Base-by-base conservation (phyloP, 2,113 vertebrate genomes). In the Acanthisitta chloris region DNA sequence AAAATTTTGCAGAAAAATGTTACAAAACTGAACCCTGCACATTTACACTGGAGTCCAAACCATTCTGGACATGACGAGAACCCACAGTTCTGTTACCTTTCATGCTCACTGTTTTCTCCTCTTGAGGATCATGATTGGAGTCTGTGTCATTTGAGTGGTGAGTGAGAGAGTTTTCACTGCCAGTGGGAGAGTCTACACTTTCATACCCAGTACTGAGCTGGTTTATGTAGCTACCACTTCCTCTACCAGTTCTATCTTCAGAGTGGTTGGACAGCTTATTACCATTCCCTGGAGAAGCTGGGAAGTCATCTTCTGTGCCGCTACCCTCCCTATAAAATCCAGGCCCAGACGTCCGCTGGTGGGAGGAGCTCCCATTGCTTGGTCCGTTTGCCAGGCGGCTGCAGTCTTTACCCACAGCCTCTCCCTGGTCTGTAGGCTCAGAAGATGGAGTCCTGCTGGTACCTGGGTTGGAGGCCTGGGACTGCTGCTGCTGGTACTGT, bases 171-270 rank as follows among this genome's bases (percentile, higher is more conserved):
- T 99, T 99, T 97, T 99, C 99, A 97, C 99, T 99, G 98, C 99
- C 99, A 93, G 99, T 99, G 71, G 99, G 99, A 97, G 99, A 99
- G 99, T 99, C 99, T 98, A 99, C 99, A 92, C 99, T 99, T 98
- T 99, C 99, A 94, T 99, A 99, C 96, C 99, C 99, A 81, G 98
- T 98, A 96, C 99, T 99, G 97, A 99, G 98, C 92, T 98, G 99
- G 97, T 99, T 99, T 97, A 98, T 98, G 95, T 99, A 99, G 93
- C 98, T 98, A 96, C 97, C 98, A 96, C 98, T 98, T 97, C 98
- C 99, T 96, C 98, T 98, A 98, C 98, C 98, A 96, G 98, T 98
- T 87, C 98, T 98, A 98, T 99, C 99, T 98, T 99, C 99, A 12
- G 99, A 99, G 98, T 99, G 99, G 98, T 98, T 99, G 97, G 99